Evolutionary conservation across 2,797 vertebrate genomes (phyloP), one percentile per base, ranked within the genome.

Genomic region (Syngnathus rostellatus): DNA sequence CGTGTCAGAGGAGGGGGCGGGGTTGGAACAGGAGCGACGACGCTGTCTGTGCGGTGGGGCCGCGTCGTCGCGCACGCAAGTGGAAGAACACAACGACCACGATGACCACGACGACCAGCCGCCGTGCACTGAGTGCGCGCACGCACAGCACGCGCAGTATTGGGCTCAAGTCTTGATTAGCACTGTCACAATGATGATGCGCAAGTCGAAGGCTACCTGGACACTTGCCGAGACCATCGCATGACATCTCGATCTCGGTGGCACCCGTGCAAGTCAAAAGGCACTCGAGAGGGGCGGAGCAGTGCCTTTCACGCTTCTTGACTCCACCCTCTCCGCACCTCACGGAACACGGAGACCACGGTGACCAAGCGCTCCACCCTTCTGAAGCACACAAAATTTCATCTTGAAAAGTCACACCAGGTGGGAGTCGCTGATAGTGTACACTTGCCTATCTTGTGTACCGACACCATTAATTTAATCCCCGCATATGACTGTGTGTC

Each of bases 271-370:
- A 91, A 66, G 75, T 51, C 1, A 37, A 38, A 2, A 0, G 25
- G 72, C 86, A 88, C 31, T 77, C 67, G 23, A 68, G 62, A n/a
- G 62, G 23, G 63, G 23, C 46, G 4, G 60, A 50, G 17, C 86
- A 88, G 0, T 46, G 8, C 63, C 74, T 77, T 38, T 2, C 9
- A 23, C 77, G 82, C 25, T 1, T 75, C 67, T 54, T 73, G 63
- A 75, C 74, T 41, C 82, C 83, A 0, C 60, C 59, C 17, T 3
- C 70, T 67, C 74, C 85, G 72, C 86, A 88, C 67, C 55, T 76
- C 23, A 84, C 65, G 0, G 84, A 83, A 62, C 86, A 88, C 2
- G 83, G 0, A 0, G 69, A 70, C 86, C 86, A 88, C 38, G 43
- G 0, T 1, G 11, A 60, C 86, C 86, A 88, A 2, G 0, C 6